Conservation (phyloP, 2,888 invertebrate species). For the Prenolepis imparis region DNA sequence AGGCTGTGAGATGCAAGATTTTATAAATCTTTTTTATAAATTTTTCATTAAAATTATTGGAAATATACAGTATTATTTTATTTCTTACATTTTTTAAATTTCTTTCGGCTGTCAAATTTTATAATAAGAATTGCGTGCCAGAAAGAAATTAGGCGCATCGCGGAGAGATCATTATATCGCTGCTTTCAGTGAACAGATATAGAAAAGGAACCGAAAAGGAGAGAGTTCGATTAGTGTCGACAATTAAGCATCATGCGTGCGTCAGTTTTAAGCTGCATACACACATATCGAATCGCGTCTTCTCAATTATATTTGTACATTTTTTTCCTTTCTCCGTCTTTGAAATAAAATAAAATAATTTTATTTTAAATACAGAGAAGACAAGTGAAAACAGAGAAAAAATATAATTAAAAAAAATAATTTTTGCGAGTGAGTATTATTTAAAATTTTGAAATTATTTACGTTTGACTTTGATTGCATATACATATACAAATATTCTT, state of each 20-base stretch:
- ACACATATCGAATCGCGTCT: slow-evolving; percentile 55
- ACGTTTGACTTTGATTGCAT: not conserved
- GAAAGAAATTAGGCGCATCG: slow-evolving; percentile 57
- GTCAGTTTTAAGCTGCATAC: slow-evolving; percentile 72
- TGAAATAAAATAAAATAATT: not conserved
- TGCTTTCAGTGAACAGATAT: slow-evolving; percentile 48
- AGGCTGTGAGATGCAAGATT: slow-evolving; percentile 19
- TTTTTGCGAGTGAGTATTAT: not conserved
- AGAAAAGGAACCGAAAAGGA: slow-evolving; percentile 51
- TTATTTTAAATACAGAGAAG: not conserved
- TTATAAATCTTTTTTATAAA: not conserved
- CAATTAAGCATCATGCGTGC: slow-evolving; percentile 73
- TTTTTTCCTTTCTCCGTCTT: not conserved
- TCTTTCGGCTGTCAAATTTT: not conserved
- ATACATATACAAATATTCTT: not conserved
- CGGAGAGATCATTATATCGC: slow-evolving; percentile 75
- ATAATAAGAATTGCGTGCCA: not conserved
- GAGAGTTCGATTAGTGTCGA: slow-evolving; percentile 74
- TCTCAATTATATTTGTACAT: not conserved
- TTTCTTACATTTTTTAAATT: not conserved
- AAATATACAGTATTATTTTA: not conserved
- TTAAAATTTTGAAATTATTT: not conserved
- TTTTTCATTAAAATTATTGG: not conserved
- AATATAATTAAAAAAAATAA: not conserved
- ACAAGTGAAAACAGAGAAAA: not conserved